phyloP scores from a whole-genome alignment of 2,888 invertebrate genomes.

The Ornithoptera priamus region DNA sequence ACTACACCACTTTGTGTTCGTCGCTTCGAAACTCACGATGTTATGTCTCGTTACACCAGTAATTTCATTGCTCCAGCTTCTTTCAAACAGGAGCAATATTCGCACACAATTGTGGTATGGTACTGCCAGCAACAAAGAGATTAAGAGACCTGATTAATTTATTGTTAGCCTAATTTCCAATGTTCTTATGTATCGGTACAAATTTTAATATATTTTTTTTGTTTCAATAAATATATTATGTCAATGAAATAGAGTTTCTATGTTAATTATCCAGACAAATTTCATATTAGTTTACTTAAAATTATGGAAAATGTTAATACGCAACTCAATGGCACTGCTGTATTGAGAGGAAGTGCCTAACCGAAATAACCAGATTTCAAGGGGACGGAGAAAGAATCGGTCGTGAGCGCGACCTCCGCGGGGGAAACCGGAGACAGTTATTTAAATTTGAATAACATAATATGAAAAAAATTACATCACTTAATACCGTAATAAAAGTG shows the following conservation, averaged over 20 bases:
- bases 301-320: background rate
- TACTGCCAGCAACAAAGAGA: too few relatives aligned
- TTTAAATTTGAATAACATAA: conserved; percentile 82
- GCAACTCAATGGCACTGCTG: conserved; percentile 38
- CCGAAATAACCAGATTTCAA: conserved; percentile 72
- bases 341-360: conserved; percentile 63
- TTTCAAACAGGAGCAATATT: too few relatives aligned
- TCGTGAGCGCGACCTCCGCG: conserved; percentile 65
- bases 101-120: too few relatives aligned
- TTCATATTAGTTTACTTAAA: background rate
- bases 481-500: conserved; percentile 82
- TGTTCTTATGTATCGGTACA: background rate
- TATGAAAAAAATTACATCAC: conserved; percentile 82
- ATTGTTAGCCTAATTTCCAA: too few relatives aligned
- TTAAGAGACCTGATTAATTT: too few relatives aligned
- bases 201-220: background rate
- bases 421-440: conserved; percentile 81
- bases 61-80: too few relatives aligned
- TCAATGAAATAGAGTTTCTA: background rate
- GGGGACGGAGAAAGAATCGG: conserved; percentile 72
- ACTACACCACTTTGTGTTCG: too few relatives aligned
- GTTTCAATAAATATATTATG: background rate
- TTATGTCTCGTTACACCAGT: too few relatives aligned
- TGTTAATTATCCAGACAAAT: background rate
- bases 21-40: too few relatives aligned